phyloP scores from a whole-genome alignment of 1,140 invertebrate genomes.

The Cryptotermes secundus region DNA sequence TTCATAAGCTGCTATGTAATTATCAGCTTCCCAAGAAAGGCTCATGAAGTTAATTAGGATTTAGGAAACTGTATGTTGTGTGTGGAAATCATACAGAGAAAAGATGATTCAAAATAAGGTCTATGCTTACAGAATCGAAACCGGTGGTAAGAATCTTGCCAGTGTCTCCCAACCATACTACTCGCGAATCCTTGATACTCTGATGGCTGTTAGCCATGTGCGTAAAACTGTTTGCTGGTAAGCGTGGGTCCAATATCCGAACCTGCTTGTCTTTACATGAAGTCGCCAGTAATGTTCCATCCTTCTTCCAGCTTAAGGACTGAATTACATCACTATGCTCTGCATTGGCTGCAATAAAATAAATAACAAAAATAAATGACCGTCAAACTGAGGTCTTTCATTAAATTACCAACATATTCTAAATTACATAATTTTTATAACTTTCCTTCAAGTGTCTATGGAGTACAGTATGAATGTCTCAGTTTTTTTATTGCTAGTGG shows the following conservation, averaged over 20 bases:
- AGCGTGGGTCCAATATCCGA: constrained; percentile 76
- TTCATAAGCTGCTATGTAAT: not conserved
- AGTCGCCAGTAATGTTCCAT: constrained; percentile 72
- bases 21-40: too few species aligned
- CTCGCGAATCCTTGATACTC: constrained; percentile 86
- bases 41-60: too few species aligned
- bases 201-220: constrained; percentile 74
- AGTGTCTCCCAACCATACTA: constrained; percentile 84
- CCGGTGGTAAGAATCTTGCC: constrained; percentile 81
- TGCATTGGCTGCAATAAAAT: constrained; percentile 57
- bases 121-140: constrained; percentile 50
- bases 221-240: constrained; percentile 55
- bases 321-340: constrained; percentile 84
- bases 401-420: too few species aligned
- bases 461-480: too few species aligned
- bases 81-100: not conserved
- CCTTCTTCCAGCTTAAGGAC: constrained; percentile 78
- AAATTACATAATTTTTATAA: too few species aligned
- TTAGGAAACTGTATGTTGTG: too few species aligned
- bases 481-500: too few species aligned
- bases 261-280: constrained; percentile 83
- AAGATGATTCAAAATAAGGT: not conserved
- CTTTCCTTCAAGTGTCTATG: too few species aligned
- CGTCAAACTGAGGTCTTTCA: too few species aligned
- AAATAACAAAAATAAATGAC: not conserved